Percentiles rank a stretch among this genome's conserved stretches.
phyloP scores from a whole-genome alignment of 1,140 invertebrate genomes.

The Heterodera carotae region DNA sequence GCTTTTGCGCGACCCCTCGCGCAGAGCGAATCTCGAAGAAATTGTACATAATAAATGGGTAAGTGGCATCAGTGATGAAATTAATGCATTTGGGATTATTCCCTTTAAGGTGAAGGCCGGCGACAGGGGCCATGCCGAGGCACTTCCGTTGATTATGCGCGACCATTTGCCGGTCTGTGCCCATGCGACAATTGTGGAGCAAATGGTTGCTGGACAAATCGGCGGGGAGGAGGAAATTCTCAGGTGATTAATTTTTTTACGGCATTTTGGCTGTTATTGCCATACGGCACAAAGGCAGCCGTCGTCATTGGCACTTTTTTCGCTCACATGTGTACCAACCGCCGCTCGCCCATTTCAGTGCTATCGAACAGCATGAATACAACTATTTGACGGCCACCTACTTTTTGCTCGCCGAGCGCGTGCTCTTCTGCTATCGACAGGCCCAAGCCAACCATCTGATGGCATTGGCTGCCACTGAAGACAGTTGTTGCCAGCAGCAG shows the following conservation, averaged over 20 bases:
- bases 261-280: too few species aligned
- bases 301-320: too few species aligned
- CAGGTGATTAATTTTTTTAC: constrained; percentile 26
- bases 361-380: constrained; percentile 91
- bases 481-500: constrained; percentile 4
- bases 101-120: constrained; percentile 75
- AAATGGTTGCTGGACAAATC: constrained; percentile 81
- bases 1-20: constrained; percentile 87
- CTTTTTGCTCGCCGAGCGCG: constrained; percentile 90
- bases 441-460: constrained; percentile 50
- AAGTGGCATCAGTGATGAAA: not conserved
- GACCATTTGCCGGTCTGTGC: constrained; percentile 87
- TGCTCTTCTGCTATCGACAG: constrained; percentile 66
- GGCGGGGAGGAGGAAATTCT: constrained; percentile 74
- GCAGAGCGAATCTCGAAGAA: constrained; percentile 81
- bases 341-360: constrained; percentile 71
- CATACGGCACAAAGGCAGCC: too few species aligned
- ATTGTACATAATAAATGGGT: constrained; percentile 71
- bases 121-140: constrained; percentile 70
- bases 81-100: constrained; percentile 62
- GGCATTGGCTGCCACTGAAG: constrained; percentile 1
- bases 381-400: constrained; percentile 98
- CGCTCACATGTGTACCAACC: too few species aligned
- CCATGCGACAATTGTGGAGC: constrained; percentile 85
- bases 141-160: constrained; percentile 78